Conservation (phyloP, 2,888 invertebrate species). For the Xylophagus ater region DNA sequence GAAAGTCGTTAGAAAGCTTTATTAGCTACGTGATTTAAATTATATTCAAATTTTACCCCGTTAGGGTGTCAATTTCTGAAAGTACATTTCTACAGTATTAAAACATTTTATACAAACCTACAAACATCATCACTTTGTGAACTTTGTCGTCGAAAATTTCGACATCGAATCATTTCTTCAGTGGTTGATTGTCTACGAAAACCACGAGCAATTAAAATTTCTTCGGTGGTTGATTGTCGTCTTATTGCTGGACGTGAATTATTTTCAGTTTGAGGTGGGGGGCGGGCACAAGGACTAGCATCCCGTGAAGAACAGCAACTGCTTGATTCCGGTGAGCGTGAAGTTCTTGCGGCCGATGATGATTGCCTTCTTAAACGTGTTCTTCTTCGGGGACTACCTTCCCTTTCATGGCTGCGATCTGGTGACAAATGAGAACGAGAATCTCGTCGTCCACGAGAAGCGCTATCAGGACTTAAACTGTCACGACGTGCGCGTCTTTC, state of each 20-base stretch:
- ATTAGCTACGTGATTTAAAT: too few species aligned
- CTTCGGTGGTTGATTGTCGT: conserved; percentile 82
- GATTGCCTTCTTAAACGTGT: conserved; percentile 64
- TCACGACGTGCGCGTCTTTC: conserved; percentile 69
- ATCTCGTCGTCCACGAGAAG: conserved; percentile 60
- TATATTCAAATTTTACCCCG: too few species aligned
- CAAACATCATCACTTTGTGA: conserved; percentile 78
- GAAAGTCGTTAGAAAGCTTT: too few species aligned
- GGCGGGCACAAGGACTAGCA: conserved; percentile 66
- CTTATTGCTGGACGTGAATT: conserved; percentile 63
- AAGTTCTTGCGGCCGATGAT: conserved; percentile 57
- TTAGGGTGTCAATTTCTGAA: too few species aligned
- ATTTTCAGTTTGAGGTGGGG: conserved; percentile 42
- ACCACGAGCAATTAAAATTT: conserved; percentile 80
- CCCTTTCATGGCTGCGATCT: conserved; percentile 67
- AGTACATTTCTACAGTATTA: too few species aligned
- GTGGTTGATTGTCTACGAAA: conserved; percentile 84
- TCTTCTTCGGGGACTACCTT: conserved; percentile 64
- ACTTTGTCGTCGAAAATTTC: conserved; percentile 81
- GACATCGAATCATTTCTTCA: conserved; percentile 84
- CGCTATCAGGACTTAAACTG: conserved; percentile 83
- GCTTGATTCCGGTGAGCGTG: conserved; percentile 58
- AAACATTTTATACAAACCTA: conserved; percentile 37
- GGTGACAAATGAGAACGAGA: conserved; percentile 71
- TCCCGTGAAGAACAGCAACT: conserved; percentile 70